Evolutionary conservation across 2,113 vertebrate genomes (phyloP).

Genomic region (Tyrannus savana): DNA sequence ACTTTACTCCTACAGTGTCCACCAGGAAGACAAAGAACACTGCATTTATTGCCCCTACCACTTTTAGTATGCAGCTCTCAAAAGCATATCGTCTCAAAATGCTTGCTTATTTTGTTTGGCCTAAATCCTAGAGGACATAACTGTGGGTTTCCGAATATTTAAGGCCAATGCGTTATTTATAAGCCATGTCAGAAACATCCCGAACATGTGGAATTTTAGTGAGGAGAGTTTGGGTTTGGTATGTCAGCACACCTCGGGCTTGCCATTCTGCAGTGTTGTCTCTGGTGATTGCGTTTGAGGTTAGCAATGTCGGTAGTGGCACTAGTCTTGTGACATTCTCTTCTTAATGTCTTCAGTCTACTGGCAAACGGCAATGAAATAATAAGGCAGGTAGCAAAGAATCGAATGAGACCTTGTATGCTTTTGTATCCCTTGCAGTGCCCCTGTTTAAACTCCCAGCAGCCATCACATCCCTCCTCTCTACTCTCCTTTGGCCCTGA

Average conservation of each 20-base stretch:
- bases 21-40: neutral
- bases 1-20: neutral
- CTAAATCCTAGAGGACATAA: conserved; percentile 43
- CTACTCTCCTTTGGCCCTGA: neutral
- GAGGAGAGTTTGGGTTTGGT: conserved; percentile 24
- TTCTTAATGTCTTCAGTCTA: neutral
- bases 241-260: neutral
- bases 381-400: neutral
- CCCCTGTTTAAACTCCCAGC: neutral
- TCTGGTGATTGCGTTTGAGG: neutral
- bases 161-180: conserved; percentile 62
- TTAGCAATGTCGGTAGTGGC: neutral
- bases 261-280: neutral
- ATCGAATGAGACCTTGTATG: neutral
- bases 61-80: conserved; percentile 3
- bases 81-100: neutral
- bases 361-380: neutral
- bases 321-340: neutral
- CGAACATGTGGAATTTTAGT: conserved; percentile 48
- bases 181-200: conserved; percentile 46
- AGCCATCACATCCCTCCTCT: neutral
- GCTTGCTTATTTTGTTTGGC: conserved; percentile 40
- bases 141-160: conserved; percentile 68
- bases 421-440: neutral
- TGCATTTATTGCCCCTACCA: neutral